phyloP scores from a whole-genome alignment of 2,888 invertebrate species.

The Ctena decussata region DNA sequence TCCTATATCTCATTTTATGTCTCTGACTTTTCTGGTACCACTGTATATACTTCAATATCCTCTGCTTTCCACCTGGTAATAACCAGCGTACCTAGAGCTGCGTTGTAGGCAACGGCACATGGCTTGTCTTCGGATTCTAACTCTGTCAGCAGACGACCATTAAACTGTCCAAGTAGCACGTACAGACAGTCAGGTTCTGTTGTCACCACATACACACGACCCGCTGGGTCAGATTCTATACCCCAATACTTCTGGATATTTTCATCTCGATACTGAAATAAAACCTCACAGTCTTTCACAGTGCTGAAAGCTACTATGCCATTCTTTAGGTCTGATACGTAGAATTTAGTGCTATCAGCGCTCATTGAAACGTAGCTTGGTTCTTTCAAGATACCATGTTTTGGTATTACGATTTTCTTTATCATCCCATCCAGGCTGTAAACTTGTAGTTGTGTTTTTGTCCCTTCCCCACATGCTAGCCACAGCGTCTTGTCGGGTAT shows the following conservation, averaged over 20 bases:
- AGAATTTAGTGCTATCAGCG: conserved; percentile 33
- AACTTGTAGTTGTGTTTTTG: conserved; percentile 47
- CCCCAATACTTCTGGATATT: conserved; percentile 62
- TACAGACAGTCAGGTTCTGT: conserved; percentile 57
- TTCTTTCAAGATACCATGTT: conserved; percentile 41
- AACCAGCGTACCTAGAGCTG: conserved; percentile 32
- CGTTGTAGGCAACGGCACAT: conserved; percentile 46
- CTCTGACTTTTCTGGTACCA: conserved; percentile 13
- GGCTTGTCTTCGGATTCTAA: conserved; percentile 40
- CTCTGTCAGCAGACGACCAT: conserved; percentile 50
- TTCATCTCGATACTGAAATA: conserved; percentile 51
- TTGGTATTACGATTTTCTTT: conserved; percentile 55
- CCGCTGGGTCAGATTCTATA: conserved; percentile 27
- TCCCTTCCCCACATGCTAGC: conserved; percentile 44
- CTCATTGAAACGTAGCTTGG: conserved; percentile 52
- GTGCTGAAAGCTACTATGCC: conserved; percentile 57
- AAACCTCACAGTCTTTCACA: conserved; percentile 43
- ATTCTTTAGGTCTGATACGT: conserved; percentile 51
- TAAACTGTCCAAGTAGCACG: conserved; percentile 47
- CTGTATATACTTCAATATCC: conserved; percentile 40
- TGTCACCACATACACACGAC: conserved; percentile 46
- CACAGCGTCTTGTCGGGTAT: conserved; percentile 48
- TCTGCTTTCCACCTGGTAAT: conserved; percentile 55
- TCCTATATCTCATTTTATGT: no score
- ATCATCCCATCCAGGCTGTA: conserved; percentile 48